phyloP scores from a whole-genome alignment of 2,888 invertebrate species.

The Eristalinus aeneus region DNA sequence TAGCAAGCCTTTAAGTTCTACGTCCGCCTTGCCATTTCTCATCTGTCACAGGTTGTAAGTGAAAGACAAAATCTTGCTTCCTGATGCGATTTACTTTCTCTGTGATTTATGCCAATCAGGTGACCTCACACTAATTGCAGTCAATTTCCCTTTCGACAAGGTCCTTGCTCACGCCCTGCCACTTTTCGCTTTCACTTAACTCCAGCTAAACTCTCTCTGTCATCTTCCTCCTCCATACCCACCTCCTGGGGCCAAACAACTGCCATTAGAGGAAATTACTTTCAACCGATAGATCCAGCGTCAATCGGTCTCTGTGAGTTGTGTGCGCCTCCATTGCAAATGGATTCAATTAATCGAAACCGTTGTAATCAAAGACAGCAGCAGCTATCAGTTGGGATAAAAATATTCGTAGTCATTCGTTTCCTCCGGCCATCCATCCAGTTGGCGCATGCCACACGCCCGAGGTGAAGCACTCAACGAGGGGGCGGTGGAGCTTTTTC shows the following conservation, averaged over 20 bases:
- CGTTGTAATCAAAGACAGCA: slow-evolving; percentile 53
- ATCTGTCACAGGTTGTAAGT: too few relatives aligned
- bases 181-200: slow-evolving; percentile 49
- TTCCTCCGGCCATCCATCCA: neutral
- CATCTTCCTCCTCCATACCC: neutral
- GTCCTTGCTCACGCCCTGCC: neutral
- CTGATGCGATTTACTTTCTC: neutral
- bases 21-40: too few relatives aligned
- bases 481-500: neutral
- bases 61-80: neutral
- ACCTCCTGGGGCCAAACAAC: neutral
- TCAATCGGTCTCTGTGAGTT: slow-evolving; percentile 33
- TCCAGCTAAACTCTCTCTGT: slow-evolving; percentile 28
- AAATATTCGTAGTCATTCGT: slow-evolving; percentile 40
- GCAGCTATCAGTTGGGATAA: slow-evolving; percentile 46
- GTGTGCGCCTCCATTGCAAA: slow-evolving; percentile 37
- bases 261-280: slow-evolving; percentile 51
- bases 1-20: too few relatives aligned
- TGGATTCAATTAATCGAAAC: slow-evolving; percentile 63
- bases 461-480: neutral
- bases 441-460: neutral
- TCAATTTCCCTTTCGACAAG: slow-evolving; percentile 23
- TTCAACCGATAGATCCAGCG: slow-evolving; percentile 22
- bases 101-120: slow-evolving; percentile 4
- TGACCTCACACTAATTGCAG: slow-evolving; percentile 24